Conservation (phyloP, 2,888 invertebrate genomes). For the Megastigmus dorsalis region DNA sequence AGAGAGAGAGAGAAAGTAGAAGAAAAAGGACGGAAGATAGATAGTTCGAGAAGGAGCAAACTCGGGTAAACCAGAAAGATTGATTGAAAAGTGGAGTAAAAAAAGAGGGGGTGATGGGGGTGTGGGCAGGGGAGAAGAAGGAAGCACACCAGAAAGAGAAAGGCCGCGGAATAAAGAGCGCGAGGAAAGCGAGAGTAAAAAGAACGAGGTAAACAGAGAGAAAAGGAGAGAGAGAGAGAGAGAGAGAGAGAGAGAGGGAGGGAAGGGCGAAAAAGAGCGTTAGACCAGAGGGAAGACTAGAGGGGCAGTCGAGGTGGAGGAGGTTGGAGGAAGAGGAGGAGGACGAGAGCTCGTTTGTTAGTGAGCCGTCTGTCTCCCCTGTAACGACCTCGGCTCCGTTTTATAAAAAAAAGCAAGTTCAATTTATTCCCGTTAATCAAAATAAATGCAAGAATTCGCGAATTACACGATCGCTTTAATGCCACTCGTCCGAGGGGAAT, state of each 20-base stretch:
- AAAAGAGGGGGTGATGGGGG: background rate
- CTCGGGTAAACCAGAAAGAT: slow-evolving; percentile 54
- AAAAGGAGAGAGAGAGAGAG: background rate
- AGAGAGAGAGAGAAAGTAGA: slow-evolving; percentile 11
- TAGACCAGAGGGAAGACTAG: background rate
- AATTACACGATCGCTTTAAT: too few relatives aligned
- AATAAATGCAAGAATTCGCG: slow-evolving; percentile 32
- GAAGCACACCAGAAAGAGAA: slow-evolving; percentile 22
- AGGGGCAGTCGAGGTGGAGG: background rate
- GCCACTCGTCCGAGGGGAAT: too few relatives aligned
- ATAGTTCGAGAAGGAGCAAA: slow-evolving; percentile 51
- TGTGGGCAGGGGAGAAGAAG: background rate
- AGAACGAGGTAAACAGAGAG: slow-evolving; percentile 29
- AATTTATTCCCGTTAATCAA: slow-evolving; percentile 29
- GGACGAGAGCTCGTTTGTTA: slow-evolving; percentile 48
- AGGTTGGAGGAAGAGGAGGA: background rate
- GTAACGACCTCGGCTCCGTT: slow-evolving; percentile 2
- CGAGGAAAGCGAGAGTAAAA: slow-evolving; percentile 30
- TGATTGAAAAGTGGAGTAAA: slow-evolving; percentile 53
- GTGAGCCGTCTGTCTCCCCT: slow-evolving; percentile 2
- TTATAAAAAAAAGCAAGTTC: slow-evolving; percentile 16
- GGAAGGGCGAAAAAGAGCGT: slow-evolving; percentile 22
- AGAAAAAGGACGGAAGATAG: slow-evolving; percentile 43
- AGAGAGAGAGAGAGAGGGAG: background rate
- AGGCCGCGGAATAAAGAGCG: slow-evolving; percentile 35